phyloP scores from a whole-genome alignment of 2,797 vertebrate species.

The Discoglossus pictus region DNA sequence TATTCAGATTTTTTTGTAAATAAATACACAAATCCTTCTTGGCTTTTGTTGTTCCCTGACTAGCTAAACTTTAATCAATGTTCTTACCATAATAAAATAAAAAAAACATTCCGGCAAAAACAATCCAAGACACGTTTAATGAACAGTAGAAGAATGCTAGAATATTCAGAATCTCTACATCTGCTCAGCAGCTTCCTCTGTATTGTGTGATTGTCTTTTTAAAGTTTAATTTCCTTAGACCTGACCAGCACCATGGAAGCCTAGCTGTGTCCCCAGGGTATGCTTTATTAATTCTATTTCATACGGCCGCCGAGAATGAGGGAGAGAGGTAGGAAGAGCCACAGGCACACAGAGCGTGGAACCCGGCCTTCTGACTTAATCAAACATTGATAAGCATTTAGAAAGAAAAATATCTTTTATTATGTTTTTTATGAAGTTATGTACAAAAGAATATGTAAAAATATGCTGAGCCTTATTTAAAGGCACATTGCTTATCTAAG shows the following conservation, averaged over 20 bases:
- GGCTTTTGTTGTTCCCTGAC: no score
- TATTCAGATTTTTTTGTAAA: no score
- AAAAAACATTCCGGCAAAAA: conserved; percentile 1
- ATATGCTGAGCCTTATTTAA: no score
- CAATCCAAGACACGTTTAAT: conserved; percentile 15
- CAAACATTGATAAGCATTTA: conserved; percentile 36
- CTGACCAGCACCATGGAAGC: conserved; percentile 38
- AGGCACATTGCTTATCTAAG: no score
- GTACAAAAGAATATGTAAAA: no score
- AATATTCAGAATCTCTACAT: conserved; percentile 24
- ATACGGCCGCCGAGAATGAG: conserved; percentile 28
- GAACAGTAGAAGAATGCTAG: conserved; percentile 5
- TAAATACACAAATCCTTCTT: no score
- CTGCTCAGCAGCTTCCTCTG: conserved; percentile 26
- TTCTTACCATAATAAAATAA: no score
- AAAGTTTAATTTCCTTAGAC: conserved; percentile 47
- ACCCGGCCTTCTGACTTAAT: conserved; percentile 16
- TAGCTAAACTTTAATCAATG: conserved; percentile 24
- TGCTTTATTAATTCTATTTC: conserved; percentile 47
- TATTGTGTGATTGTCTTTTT: conserved; percentile 45
- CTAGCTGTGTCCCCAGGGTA: conserved; percentile 29
- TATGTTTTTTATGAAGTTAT: conserved; percentile 21
- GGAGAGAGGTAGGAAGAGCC: conserved; percentile 27
- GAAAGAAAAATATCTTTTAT: conserved; percentile 30
- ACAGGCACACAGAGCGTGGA: conserved; percentile 18